A percentile compares a stretch with the other conserved stretches of the same genome.
phyloP scores from a whole-genome alignment of 1,140 invertebrate species.

The Formica exsecta region DNA sequence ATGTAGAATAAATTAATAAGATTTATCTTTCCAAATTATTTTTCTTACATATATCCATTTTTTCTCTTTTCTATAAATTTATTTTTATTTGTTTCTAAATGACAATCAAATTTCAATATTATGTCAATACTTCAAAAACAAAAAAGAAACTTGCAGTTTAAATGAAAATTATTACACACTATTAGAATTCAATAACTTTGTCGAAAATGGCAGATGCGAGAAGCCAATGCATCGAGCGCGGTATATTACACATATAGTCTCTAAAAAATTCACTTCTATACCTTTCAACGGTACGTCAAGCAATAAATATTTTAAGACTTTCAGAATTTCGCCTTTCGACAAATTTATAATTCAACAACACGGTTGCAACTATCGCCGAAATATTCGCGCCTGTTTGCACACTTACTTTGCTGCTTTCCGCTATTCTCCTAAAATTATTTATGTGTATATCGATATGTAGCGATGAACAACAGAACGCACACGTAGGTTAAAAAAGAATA shows the following conservation, averaged over 20 bases:
- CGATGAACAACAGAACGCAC: conserved; percentile 43
- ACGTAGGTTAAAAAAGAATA: conserved; percentile 25
- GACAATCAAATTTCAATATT: neutral
- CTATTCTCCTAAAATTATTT: conserved; percentile 15
- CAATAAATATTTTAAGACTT: conserved; percentile 47
- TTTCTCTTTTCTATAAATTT: neutral
- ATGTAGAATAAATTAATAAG: conserved; percentile 21
- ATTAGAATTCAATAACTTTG: neutral
- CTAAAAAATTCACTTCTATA: conserved; percentile 36
- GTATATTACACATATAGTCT: neutral
- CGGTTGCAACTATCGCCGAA: conserved; percentile 18
- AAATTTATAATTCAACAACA: conserved; percentile 40
- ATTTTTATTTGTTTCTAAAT: neutral
- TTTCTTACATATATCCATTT: neutral
- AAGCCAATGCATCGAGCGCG: neutral
- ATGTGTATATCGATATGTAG: neutral
- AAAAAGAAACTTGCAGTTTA: neutral
- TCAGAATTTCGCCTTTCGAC: conserved; percentile 28
- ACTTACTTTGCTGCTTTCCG: neutral
- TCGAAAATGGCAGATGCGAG: neutral
- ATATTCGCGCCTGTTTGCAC: conserved; percentile 31
- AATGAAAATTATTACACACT: neutral
- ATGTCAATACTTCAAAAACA: neutral
- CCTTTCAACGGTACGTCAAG: conserved; percentile 21
- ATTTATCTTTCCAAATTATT: neutral